These are phyloP conservation scores for Euura saliciscinereae DNA, from an alignment of 1,140 invertebrate species.

Conservation along the genomic window DNA sequence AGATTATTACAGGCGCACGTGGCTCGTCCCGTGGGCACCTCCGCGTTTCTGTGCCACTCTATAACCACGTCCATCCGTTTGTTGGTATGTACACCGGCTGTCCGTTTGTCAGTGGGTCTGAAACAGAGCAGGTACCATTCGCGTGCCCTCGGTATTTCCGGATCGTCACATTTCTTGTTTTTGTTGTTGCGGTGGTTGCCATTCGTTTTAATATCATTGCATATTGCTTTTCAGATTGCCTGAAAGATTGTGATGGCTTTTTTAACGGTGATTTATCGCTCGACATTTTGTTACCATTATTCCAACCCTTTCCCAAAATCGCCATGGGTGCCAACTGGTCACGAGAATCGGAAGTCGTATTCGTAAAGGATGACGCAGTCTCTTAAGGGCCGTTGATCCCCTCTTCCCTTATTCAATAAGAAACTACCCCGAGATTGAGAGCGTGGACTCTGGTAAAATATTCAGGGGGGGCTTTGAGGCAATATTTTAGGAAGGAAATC, in stretches of 20 bases:
- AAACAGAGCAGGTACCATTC: neutral
- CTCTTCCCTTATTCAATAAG: slow-evolving; percentile 5
- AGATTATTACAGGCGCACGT: slow-evolving; percentile 57
- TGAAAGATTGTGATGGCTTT: slow-evolving; percentile 34
- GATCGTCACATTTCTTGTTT: neutral
- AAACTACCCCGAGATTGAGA: neutral
- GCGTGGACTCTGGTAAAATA: slow-evolving; percentile 50
- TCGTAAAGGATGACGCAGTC: neutral
- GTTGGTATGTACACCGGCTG: neutral
- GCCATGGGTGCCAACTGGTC: neutral
- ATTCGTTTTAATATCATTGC: slow-evolving; percentile 51
- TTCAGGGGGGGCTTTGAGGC: slow-evolving; percentile 55
- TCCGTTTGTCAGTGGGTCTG: neutral
- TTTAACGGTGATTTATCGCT: neutral
- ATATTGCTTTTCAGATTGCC: slow-evolving; percentile 45
- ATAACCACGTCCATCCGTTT: neutral
- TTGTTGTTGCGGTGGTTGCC: slow-evolving; percentile 39
- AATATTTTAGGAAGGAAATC: slow-evolving; percentile 61
- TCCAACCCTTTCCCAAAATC: neutral
- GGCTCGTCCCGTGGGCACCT: slow-evolving; percentile 1
- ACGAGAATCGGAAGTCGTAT: neutral
- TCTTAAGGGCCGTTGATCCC: neutral
- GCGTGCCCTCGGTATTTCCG: neutral
- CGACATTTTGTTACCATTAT: neutral
- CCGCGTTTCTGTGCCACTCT: slow-evolving; percentile 17